Conservation (phyloP, 2,888 invertebrate genomes). For the Lasius fuliginosus region DNA sequence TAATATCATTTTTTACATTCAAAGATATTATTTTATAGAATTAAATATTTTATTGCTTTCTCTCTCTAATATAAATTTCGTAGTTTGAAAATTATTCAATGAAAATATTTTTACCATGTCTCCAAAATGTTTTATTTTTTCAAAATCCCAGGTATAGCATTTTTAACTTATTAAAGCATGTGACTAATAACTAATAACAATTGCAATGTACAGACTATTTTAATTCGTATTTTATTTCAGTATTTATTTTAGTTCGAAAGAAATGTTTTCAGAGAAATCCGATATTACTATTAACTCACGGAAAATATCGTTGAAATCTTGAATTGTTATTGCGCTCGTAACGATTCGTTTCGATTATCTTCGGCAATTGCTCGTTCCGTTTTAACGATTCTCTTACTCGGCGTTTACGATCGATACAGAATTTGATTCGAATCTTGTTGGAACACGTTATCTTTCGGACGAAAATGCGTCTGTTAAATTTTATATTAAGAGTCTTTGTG, state of each 20-base stretch:
- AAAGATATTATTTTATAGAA: constrained; percentile 11
- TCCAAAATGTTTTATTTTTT: not conserved
- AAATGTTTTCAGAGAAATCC: not conserved
- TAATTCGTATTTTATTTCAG: not conserved
- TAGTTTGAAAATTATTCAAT: not conserved
- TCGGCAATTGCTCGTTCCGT: not conserved
- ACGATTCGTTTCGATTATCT: constrained; percentile 17
- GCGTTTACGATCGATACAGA: not conserved
- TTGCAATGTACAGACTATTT: constrained; percentile 7
- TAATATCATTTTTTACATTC: not conserved
- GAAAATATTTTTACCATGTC: not conserved
- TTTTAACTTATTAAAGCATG: not conserved
- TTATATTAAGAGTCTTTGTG: not conserved
- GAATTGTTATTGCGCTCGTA: constrained; percentile 22
- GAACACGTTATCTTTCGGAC: not conserved
- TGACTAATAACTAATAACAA: not conserved
- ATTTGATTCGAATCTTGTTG: constrained; percentile 7
- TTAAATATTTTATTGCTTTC: not conserved
- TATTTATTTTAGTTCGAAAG: not conserved
- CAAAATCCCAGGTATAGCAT: not conserved
- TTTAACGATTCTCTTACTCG: constrained; percentile 14
- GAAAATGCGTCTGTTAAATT: not conserved
- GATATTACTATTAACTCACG: not conserved
- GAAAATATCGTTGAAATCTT: constrained; percentile 18
- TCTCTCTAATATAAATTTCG: not conserved